Evolutionary conservation across 2,113 vertebrate species (phyloP).

Genomic region (Scopus umbretta): DNA sequence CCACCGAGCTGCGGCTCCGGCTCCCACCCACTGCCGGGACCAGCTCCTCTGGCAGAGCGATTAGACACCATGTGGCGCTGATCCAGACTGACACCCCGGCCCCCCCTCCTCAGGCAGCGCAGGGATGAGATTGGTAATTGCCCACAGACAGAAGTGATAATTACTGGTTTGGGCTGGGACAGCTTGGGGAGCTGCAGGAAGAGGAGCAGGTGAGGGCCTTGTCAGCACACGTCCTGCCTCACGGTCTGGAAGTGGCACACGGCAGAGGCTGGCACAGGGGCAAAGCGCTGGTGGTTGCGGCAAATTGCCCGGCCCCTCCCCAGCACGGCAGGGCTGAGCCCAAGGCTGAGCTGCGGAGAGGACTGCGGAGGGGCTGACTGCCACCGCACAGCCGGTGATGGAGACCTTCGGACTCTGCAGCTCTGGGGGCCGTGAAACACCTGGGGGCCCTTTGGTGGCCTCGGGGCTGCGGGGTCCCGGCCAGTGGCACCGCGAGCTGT

Average conservation of each 20-base stretch:
- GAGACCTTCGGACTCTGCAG: background rate
- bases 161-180: background rate
- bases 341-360: background rate
- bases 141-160: background rate
- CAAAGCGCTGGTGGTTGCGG: background rate
- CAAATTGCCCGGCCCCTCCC: background rate
- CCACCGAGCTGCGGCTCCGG: accelerated
- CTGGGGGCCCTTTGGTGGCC: accelerated
- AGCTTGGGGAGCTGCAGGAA: background rate
- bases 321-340: background rate
- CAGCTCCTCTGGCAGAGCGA: background rate
- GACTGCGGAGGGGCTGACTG: accelerated
- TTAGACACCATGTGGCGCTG: accelerated
- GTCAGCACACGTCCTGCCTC: background rate
- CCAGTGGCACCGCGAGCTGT: accelerated
- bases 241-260: accelerated
- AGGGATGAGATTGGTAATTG: accelerated
- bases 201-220: background rate
- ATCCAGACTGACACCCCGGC: background rate
- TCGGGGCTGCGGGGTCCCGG: background rate
- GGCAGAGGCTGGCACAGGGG: background rate
- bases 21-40: background rate
- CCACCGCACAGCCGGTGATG: accelerated
- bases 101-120: background rate
- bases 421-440: background rate